These are phyloP conservation scores for Apodemus sylvaticus DNA, from an alignment of 2,113 vertebrate species.

Conservation along the genomic window DNA sequence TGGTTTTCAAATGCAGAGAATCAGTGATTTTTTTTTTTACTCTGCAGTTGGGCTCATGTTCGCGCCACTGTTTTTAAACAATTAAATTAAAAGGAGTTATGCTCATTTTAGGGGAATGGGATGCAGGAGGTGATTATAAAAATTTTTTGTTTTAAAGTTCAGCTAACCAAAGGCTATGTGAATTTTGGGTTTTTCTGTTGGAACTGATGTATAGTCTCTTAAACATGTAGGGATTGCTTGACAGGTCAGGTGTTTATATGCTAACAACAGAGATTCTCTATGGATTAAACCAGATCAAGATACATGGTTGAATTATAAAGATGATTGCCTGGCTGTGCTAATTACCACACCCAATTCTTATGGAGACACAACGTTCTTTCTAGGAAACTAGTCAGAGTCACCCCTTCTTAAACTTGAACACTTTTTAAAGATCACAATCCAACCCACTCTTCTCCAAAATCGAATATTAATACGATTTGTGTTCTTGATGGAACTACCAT, in stretches of 20 bases:
- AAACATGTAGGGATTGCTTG: slow-evolving; percentile 77
- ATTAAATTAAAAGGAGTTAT: slow-evolving; percentile 63
- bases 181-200: slow-evolving; percentile 79
- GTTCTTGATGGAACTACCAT: slow-evolving; percentile 91
- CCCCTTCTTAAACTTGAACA: slow-evolving; percentile 74
- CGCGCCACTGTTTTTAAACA: slow-evolving; percentile 1
- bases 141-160: slow-evolving; percentile 13
- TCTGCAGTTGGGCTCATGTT: slow-evolving; percentile 62
- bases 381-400: slow-evolving; percentile 69
- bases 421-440: slow-evolving; percentile 75
- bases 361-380: slow-evolving; percentile 70
- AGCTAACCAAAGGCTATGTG: slow-evolving; percentile 64
- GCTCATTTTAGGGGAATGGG: slow-evolving; percentile 28
- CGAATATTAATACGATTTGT: slow-evolving; percentile 92
- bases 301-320: slow-evolving; percentile 72
- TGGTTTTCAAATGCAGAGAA: slow-evolving; percentile 80
- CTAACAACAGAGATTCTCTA: slow-evolving; percentile 57
- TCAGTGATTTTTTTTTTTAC: slow-evolving; percentile 79
- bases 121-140: slow-evolving; percentile 59
- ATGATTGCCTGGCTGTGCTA: slow-evolving; percentile 67
- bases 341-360: slow-evolving; percentile 77
- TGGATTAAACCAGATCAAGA: slow-evolving; percentile 64
- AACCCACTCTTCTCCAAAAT: slow-evolving; percentile 85
- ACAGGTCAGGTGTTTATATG: slow-evolving; percentile 70
- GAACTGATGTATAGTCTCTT: slow-evolving; percentile 68